Percentiles rank a stretch among this genome's conserved stretches.
Evolutionary conservation across 2,797 vertebrate species (phyloP).

Genomic region (Spinus pinus): DNA sequence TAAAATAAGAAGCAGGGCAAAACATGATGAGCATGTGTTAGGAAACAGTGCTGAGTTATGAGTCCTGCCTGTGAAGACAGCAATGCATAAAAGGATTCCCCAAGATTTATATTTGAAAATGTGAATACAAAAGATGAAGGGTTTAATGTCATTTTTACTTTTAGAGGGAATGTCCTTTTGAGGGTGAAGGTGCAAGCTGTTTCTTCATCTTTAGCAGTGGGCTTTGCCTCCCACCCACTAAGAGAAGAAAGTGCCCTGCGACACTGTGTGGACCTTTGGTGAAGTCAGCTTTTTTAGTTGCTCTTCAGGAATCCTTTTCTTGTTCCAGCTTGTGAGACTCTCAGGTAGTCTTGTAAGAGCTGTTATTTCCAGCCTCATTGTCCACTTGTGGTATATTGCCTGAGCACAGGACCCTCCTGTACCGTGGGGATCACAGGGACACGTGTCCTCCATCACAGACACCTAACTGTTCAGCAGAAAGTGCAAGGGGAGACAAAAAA

Average conservation of each 20-base stretch:
- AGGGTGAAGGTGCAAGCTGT: constrained; percentile 45
- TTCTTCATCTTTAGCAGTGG: constrained; percentile 56
- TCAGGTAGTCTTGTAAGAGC: constrained; percentile 30
- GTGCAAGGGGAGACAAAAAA: background rate
- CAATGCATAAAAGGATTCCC: background rate
- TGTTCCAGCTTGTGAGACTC: constrained; percentile 51
- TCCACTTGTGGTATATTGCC: background rate
- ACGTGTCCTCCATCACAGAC: background rate
- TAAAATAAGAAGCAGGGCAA: background rate
- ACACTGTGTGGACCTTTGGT: constrained; percentile 48
- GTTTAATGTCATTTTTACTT: constrained; percentile 22
- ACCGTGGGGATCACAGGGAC: background rate
- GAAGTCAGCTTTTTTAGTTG: constrained; percentile 48
- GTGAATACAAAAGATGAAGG: constrained; percentile 53
- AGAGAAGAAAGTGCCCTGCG: constrained; percentile 58
- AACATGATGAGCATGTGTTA: background rate
- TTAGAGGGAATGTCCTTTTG: constrained; percentile 48
- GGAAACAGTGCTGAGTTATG: background rate
- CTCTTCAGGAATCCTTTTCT: constrained; percentile 65
- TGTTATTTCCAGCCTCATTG: constrained; percentile 49
- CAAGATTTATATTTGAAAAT: constrained; percentile 34
- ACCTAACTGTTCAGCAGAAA: background rate
- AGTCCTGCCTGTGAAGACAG: background rate
- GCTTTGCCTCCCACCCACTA: constrained; percentile 58
- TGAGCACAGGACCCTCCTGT: background rate